Conservation (phyloP, 2,797 vertebrate genomes). For the Gorsachius magnificus region DNA sequence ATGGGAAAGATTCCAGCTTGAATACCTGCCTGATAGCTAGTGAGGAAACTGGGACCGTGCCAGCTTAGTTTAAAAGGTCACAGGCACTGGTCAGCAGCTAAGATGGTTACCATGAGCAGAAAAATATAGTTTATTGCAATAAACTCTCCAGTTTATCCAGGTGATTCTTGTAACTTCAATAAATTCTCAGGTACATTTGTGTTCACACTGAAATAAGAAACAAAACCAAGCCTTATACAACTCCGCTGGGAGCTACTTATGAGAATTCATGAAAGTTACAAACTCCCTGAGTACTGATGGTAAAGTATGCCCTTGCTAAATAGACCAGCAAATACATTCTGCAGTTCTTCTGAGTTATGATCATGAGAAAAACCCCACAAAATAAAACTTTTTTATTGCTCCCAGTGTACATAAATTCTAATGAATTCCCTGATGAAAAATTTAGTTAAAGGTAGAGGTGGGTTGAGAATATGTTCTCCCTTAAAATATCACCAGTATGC, state of each 20-base stretch:
- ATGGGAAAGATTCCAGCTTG: not conserved
- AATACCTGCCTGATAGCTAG: not conserved
- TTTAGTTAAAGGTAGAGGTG: not conserved
- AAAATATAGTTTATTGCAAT: not conserved
- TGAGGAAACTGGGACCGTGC: not conserved
- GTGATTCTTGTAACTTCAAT: constrained; percentile 3
- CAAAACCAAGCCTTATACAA: not conserved
- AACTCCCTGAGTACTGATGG: not conserved
- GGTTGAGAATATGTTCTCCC: not conserved
- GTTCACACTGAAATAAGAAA: constrained; percentile 13
- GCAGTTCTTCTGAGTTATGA: constrained; percentile 7
- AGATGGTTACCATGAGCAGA: not conserved
- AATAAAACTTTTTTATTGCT: constrained; percentile 23
- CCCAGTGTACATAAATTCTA: not conserved
- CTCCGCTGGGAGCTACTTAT: not conserved
- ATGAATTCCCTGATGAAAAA: constrained; percentile 34
- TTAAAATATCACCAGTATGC: not conserved
- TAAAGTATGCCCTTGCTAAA: not conserved
- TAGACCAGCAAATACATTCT: not conserved
- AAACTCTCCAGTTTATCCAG: not conserved
- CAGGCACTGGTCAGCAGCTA: not conserved
- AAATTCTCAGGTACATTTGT: not conserved
- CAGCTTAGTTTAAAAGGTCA: not conserved
- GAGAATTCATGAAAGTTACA: constrained; percentile 27
- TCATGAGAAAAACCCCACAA: not conserved